Base-by-base conservation (phyloP, 2,113 vertebrate genomes). In the Stigmatopora argus region DNA sequence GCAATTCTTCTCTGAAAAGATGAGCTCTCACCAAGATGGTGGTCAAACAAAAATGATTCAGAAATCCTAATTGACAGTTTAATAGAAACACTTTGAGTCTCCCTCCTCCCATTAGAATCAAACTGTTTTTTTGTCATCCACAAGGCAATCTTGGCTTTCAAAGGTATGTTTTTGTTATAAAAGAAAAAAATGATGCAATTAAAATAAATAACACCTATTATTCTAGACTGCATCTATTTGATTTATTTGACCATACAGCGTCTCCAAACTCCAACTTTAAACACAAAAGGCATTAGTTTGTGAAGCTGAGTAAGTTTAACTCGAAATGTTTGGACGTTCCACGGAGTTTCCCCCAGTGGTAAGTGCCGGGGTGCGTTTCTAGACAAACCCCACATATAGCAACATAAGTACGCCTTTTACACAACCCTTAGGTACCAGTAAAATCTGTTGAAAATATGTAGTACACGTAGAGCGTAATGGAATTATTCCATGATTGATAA, bases 1-100 rank as follows among this genome's bases (percentile, higher is more conserved):
- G 46, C 59, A 66, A 44, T 67, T 75, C 70, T 57, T 52, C 57
- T 21, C 34, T 75, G 81, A 83, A 77, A 74, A 41, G 60, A 73
- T 74, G 60, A 66, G 79, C 70, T 69, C 72, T 79, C 71, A 80
- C 67, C 58, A 48, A 44, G 35, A 15, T 21, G 6, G 35, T 63
- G 65, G 31, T 66, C n/a, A 72, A 72, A 68, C 49, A 34, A 53
- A 68, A 69, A 71, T 44, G 26, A 65, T 73, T 53, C 19, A 26
- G 64, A 66, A 66, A 48, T 75, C 56, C 26, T 73, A 78, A 67
- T 21, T 67, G 71, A 78, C 69, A 74, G 41, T 76, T 72, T 5
- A 21, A 21, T 49, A 21, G 31, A 21, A 45, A 23, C 13, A 45
- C 38, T 45, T 44, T 21, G 5, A 45, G 5, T 34, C 38, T 44